These are phyloP conservation scores for Calameuta filiformis DNA, from an alignment of 2,888 invertebrate species.

Conservation along the genomic window DNA sequence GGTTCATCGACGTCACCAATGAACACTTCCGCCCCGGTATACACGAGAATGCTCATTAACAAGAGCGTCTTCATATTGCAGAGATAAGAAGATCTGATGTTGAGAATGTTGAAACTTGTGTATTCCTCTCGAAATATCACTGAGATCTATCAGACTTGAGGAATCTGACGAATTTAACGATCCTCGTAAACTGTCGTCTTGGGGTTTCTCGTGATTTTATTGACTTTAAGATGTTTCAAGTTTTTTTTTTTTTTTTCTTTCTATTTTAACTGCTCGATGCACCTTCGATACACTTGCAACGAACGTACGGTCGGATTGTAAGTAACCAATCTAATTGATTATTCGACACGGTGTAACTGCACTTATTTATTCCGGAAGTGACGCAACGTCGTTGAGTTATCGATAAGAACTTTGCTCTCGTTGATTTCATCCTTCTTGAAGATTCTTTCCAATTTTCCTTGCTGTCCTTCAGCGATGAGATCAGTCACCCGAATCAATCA, in stretches of 20 bases:
- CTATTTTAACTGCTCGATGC: not conserved
- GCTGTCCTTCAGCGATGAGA: not conserved
- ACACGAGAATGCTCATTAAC: constrained; percentile 45
- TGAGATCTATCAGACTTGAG: not conserved
- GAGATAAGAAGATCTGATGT: not conserved
- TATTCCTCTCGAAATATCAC: not conserved
- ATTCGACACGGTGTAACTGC: not conserved
- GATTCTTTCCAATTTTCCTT: not conserved
- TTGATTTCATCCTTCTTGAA: not conserved
- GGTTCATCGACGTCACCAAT: constrained; percentile 48
- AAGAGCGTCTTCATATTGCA: constrained; percentile 12
- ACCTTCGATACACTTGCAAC: not conserved
- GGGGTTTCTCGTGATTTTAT: not conserved
- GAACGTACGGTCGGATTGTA: not conserved
- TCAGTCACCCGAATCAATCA: not conserved
- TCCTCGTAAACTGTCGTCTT: not conserved
- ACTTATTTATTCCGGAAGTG: not conserved
- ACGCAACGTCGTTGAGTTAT: not conserved
- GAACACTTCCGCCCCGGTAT: constrained; percentile 45
- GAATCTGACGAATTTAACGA: not conserved
- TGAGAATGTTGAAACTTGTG: not conserved
- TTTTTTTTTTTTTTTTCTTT: not conserved
- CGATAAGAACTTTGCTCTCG: not conserved
- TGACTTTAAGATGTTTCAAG: not conserved
- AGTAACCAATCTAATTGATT: not conserved